Evolutionary conservation across 1,140 invertebrate species (phyloP).

Genomic region (Aphaenogaster floridana): DNA sequence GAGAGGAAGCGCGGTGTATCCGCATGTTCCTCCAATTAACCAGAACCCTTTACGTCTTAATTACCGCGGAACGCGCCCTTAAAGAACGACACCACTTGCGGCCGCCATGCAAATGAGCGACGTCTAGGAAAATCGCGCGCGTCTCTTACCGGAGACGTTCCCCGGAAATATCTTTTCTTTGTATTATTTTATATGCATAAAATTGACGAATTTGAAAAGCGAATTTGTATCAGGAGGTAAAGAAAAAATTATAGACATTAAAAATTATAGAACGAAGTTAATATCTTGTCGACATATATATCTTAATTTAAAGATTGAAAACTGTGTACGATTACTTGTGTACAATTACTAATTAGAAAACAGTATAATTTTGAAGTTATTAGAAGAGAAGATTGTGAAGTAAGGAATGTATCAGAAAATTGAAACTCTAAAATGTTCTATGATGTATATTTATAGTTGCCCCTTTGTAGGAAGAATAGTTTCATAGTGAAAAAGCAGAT

Average conservation of each 20-base stretch:
- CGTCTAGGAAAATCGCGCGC: slow-evolving; percentile 23
- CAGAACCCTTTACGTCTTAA: slow-evolving; percentile 71
- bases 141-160: neutral
- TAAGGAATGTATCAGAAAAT: neutral
- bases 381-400: neutral
- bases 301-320: slow-evolving; percentile 7
- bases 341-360: neutral
- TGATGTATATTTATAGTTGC: neutral
- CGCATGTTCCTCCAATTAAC: slow-evolving; percentile 73
- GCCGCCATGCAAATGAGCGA: slow-evolving; percentile 48
- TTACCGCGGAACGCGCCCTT: slow-evolving; percentile 66
- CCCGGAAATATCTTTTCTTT: neutral
- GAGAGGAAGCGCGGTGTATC: slow-evolving; percentile 64
- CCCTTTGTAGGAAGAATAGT: neutral
- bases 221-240: neutral
- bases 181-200: neutral
- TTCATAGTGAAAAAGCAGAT: neutral
- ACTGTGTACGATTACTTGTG: neutral
- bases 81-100: slow-evolving; percentile 74
- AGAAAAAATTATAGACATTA: neutral
- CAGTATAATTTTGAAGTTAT: neutral
- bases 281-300: neutral
- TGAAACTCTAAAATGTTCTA: neutral
- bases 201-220: neutral
- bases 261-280: neutral